phyloP scores from a whole-genome alignment of 2,797 vertebrate genomes.

The Eupleurogrammus muticus region DNA sequence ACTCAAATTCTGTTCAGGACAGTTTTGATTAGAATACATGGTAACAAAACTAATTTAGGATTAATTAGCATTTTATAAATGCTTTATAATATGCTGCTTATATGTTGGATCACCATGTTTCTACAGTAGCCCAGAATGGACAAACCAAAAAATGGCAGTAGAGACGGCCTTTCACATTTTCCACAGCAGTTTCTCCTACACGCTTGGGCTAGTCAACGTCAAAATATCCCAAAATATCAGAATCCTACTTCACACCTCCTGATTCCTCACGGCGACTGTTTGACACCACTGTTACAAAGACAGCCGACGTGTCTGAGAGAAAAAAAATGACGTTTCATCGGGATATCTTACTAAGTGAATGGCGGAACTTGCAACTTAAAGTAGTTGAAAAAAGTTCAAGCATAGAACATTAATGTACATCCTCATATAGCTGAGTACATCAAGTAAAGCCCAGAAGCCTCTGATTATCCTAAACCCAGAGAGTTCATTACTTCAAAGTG shows the following conservation, averaged over 20 bases:
- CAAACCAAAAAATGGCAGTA: too few relatives aligned
- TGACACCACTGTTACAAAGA: not conserved
- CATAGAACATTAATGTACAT: constrained; percentile 38
- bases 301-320: not conserved
- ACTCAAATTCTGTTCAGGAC: too few relatives aligned
- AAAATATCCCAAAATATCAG: not conserved
- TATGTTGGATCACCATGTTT: too few relatives aligned
- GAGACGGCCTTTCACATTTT: too few relatives aligned
- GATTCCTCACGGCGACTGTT: not conserved
- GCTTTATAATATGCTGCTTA: too few relatives aligned
- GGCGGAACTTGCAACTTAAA: constrained; percentile 29
- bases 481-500: constrained; percentile 81
- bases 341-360: constrained; percentile 12
- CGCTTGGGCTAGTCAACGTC: not conserved
- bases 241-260: not conserved
- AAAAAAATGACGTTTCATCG: not conserved
- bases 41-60: too few relatives aligned
- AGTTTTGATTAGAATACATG: not conserved
- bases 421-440: constrained; percentile 51
- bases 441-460: constrained; percentile 67
- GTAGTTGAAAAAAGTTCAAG: constrained; percentile 35
- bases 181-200: too few relatives aligned
- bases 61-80: too few relatives aligned
- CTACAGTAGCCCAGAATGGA: too few relatives aligned
- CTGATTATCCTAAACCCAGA: constrained; percentile 73